Conservation (phyloP, 2,113 vertebrate genomes). For the Illadopsis cleaveri region DNA sequence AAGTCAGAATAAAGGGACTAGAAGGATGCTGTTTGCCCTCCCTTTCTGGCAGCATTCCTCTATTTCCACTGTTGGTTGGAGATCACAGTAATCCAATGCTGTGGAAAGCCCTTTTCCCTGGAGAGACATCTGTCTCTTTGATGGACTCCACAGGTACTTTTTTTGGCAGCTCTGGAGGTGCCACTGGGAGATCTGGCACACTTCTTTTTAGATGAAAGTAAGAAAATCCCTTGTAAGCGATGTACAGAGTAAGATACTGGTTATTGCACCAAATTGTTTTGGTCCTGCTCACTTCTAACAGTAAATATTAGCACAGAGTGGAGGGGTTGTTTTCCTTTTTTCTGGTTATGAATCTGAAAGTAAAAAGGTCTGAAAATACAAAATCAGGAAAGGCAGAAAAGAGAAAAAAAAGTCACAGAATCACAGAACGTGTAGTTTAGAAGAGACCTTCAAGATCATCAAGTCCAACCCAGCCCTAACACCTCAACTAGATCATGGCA, state of each 20-base stretch:
- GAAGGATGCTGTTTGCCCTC: slow-evolving; percentile 9
- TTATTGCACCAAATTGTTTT: background rate
- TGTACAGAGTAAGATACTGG: background rate
- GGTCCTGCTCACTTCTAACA: background rate
- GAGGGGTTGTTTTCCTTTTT: accelerated
- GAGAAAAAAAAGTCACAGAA: background rate
- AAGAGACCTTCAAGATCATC: no score
- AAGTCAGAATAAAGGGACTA: background rate
- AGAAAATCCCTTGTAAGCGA: background rate
- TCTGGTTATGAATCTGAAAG: background rate
- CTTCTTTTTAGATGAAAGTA: slow-evolving; percentile 2
- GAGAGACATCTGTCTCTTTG: slow-evolving; percentile 56
- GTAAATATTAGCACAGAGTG: background rate
- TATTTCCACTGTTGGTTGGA: slow-evolving; percentile 57
- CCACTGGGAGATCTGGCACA: slow-evolving; percentile 21
- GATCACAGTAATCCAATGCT: slow-evolving; percentile 55
- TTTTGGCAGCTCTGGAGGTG: slow-evolving; percentile 31
- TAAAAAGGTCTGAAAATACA: background rate
- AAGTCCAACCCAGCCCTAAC: no score
- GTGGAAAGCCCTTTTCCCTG: slow-evolving; percentile 13
- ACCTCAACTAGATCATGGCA: no score
- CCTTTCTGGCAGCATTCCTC: background rate
- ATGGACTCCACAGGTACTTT: slow-evolving; percentile 39
- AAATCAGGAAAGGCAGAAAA: background rate
- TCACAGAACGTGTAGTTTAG: no score